phyloP scores from a whole-genome alignment of 1,140 invertebrate genomes.

The Drosophila baimaii region DNA sequence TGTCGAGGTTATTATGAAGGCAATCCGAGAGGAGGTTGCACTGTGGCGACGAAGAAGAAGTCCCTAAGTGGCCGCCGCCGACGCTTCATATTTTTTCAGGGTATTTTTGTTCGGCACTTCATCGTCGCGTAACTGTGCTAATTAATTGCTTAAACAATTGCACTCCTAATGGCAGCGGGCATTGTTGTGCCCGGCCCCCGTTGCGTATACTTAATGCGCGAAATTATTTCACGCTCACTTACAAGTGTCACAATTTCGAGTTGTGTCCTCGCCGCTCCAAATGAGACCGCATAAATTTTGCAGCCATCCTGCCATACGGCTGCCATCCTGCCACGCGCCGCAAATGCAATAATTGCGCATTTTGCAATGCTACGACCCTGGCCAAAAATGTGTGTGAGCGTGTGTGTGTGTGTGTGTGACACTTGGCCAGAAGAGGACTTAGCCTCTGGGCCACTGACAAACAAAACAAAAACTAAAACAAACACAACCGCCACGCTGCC shows the following conservation, averaged over 20 bases:
- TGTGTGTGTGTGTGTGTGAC: conserved; percentile 36
- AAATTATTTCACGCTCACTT: conserved; percentile 73
- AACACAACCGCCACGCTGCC: conserved; percentile 8
- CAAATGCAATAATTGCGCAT: conserved; percentile 60
- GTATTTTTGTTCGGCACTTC: conserved; percentile 50
- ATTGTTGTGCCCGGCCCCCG: conserved; percentile 46
- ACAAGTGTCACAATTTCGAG: conserved; percentile 73
- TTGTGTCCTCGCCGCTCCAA: conserved; percentile 42
- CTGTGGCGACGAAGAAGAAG: conserved; percentile 11
- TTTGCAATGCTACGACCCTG: conserved; percentile 50
- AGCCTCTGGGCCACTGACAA: conserved; percentile 15
- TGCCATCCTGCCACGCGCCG: conserved; percentile 30
- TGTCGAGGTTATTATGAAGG: conserved; percentile 22
- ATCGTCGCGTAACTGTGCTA: conserved; percentile 60
- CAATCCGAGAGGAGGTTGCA: conserved; percentile 37
- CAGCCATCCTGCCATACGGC: conserved; percentile 24
- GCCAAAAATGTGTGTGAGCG: conserved; percentile 34
- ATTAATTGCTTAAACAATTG: conserved; percentile 78
- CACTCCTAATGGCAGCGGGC: conserved; percentile 58
- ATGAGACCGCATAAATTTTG: conserved; percentile 73
- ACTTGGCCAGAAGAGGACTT: conserved; percentile 28
- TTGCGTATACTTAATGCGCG: conserved; percentile 59
- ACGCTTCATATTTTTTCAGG: conserved; percentile 43
- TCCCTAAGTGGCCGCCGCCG: conserved; percentile 37
- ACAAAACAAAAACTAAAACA: conserved; percentile 34